A percentile compares a stretch with the other conserved stretches of the same genome.
Conservation (phyloP, 2,797 vertebrate species). For the Helicolenus hilgendorfi region DNA sequence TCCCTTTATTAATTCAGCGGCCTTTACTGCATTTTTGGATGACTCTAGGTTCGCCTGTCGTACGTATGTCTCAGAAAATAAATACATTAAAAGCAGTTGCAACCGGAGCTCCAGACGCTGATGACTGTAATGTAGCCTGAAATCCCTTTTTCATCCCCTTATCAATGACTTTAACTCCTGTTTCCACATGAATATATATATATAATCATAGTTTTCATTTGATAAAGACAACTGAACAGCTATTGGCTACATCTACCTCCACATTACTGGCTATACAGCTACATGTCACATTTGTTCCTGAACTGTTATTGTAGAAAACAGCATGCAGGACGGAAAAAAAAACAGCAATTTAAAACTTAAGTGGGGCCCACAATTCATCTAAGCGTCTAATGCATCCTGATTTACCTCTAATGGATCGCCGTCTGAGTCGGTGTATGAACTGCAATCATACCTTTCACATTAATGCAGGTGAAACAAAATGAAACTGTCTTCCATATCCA, state of each 20-base stretch:
- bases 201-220: neutral
- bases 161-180: neutral
- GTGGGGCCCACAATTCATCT: neutral
- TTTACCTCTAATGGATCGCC: slow-evolving; percentile 46
- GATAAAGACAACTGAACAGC: neutral
- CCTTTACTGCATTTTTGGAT: slow-evolving; percentile 67
- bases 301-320: slow-evolving; percentile 1
- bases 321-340: neutral
- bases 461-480: slow-evolving; percentile 51
- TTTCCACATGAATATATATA: slow-evolving; percentile 3
- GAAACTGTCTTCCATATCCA: slow-evolving; percentile 42
- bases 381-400: slow-evolving; percentile 34
- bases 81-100: slow-evolving; percentile 71
- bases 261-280: neutral
- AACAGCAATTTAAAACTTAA: slow-evolving; percentile 17
- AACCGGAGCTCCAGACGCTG: slow-evolving; percentile 25
- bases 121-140: slow-evolving; percentile 30
- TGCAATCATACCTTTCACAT: slow-evolving; percentile 43
- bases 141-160: slow-evolving; percentile 14
- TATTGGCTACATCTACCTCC: neutral
- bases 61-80: slow-evolving; percentile 62
- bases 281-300: neutral
- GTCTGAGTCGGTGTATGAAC: slow-evolving; percentile 18
- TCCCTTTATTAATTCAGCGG: slow-evolving; percentile 79
- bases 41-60: slow-evolving; percentile 58